Evolutionary conservation across 2,113 vertebrate genomes (phyloP).

Genomic region (Forbesichthys agassizii): DNA sequence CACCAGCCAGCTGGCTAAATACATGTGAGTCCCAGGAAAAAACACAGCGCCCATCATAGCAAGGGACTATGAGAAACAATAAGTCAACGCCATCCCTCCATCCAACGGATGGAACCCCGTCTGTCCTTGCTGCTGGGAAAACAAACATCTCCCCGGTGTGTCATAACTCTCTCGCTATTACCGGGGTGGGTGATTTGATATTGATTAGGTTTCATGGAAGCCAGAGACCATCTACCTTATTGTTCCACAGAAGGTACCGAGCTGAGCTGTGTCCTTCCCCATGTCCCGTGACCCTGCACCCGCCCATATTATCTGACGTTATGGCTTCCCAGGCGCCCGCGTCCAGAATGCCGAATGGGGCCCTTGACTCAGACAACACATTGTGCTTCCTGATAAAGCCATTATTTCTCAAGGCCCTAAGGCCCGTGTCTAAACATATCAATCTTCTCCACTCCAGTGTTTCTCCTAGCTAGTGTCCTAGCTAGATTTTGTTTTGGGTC

Average conservation of each 20-base stretch:
- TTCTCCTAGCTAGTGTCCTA: constrained; percentile 31
- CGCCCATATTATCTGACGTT: constrained; percentile 57
- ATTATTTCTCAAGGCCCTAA: constrained; percentile 67
- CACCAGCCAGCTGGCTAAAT: constrained; percentile 15
- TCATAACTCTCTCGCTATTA: constrained; percentile 74
- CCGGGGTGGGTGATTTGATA: constrained; percentile 73
- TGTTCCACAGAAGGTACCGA: constrained; percentile 49
- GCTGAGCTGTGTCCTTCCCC: constrained; percentile 52
- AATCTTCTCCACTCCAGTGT: constrained; percentile 40
- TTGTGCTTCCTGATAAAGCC: constrained; percentile 65
- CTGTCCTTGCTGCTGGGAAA: constrained; percentile 63
- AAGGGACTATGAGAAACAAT: constrained; percentile 72
- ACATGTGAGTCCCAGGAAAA: constrained; percentile 22
- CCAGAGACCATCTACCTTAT: constrained; percentile 63
- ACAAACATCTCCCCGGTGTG: constrained; percentile 68
- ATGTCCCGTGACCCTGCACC: constrained; percentile 56
- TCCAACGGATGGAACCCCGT: constrained; percentile 54
- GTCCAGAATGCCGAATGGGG: constrained; percentile 57
- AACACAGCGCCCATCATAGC: constrained; percentile 25
- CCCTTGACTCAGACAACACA: constrained; percentile 56
- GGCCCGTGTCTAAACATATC: constrained; percentile 49
- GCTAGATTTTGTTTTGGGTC: constrained; percentile 46
- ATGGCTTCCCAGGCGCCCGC: constrained; percentile 47
- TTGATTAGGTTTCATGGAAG: constrained; percentile 76
- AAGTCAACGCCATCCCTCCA: constrained; percentile 62